Base-by-base conservation (phyloP, 2,113 vertebrate genomes). In the Sceloporus undulatus region DNA sequence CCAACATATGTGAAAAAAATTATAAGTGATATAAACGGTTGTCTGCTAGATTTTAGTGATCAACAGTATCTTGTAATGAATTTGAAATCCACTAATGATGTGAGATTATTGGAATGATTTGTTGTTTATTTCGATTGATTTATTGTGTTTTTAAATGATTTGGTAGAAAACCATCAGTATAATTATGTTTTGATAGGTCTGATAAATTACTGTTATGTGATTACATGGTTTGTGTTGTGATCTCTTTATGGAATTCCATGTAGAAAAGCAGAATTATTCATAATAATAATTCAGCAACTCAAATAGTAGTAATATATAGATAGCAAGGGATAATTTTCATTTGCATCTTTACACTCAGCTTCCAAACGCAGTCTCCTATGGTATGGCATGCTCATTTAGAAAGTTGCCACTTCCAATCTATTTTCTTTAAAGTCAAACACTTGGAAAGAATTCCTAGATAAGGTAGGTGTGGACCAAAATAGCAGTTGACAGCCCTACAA, bases 401-500 rank as follows among this genome's bases (percentile, higher is more conserved):
- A 81, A 73, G 59, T 3, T 77, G 38, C 84, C 42, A 23, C 38
- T 3, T 0, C 18, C 74, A 34, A 82, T 87, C 66, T 90, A 40
- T 94, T 96, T 94, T 95, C 89, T 91, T 93, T 92, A 95, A 92
- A 94, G 76, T 91, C 88, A 48, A 88, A 94, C 85, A 78, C 88
- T 38, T 91, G 85, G 91, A 94, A 95, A 89, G 81, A 93, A 95
- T 96, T 97, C 95, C 95, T 96, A 96, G 95, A 95, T 95, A 94
- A 93, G 95, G 89, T 91, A 93, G 92, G 90, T 94, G 93, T 95
- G 90, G 90, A 94, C 85, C 84, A 88, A 94, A 95, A 91, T 90
- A 75, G 82, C 90, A 94, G 94, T 95, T 97, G 96, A 97, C 95
- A 96, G 90, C 92, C 93, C 94, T 96, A 97, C 96, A 96, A 96